Evolutionary conservation across 1,140 invertebrate species (phyloP), one percentile per base, ranked within the genome.

Genomic region (Copidosoma floridanum): DNA sequence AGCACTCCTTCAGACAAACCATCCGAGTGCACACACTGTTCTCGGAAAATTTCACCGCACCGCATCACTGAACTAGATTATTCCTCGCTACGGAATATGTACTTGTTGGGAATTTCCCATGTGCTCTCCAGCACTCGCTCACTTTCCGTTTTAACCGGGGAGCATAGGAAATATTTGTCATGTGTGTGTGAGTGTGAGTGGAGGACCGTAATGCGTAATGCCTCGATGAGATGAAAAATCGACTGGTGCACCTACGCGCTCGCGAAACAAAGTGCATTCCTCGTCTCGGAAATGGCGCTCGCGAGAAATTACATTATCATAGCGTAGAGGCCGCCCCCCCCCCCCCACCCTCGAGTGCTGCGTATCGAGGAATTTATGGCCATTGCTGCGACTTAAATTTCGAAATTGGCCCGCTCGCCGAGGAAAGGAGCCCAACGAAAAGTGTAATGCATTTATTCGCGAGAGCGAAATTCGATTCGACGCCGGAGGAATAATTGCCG

Each of bases 301-400:
- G 27, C 48, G 8, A 37, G 53, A 66, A 65, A 66, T 65, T 66
- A 58, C 65, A 65, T 66, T 66, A 65, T 38, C 63, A 66, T 66
- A 62, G 40, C 35, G 24, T 27, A 51, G 54, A 58, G 38, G 54
- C 38, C 50, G 48, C 11, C 20, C 6, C 3, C 18, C n/a, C n/a
- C n/a, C n/a, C n/a, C n/a, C n/a, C n/a, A n/a, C n/a, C n/a, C n/a
- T n/a, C n/a, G n/a, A n/a, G n/a, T n/a, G n/a, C n/a, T n/a, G 2
- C 26, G 44, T 63, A 64, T 65, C 32, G 16, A 38, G 32, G 14
- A 48, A 48, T 48, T 48, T 32, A 55, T n/a, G n/a, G n/a, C n/a
- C n/a, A n/a, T 46, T 21, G 40, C 40, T 43, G 40, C 3, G 40
- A 6, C 16, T 5, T 8, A 43, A 43, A 21, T 43, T 41, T 21